Evolutionary conservation across 2,113 vertebrate species (phyloP).

Genomic region (Sapajus apella): DNA sequence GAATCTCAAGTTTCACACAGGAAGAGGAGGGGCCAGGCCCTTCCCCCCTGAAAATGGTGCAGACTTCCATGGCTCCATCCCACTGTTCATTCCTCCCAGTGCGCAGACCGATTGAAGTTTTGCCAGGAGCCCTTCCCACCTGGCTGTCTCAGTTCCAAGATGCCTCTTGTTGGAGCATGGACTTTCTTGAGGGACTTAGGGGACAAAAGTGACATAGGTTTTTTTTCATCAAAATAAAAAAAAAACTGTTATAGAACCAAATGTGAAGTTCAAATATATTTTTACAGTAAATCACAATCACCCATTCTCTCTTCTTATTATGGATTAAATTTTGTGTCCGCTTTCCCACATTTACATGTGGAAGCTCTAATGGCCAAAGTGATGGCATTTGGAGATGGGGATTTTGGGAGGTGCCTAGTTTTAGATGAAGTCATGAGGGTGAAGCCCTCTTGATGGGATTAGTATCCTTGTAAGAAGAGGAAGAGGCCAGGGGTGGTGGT

Average conservation of each 20-base stretch:
- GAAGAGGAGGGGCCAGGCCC: no score
- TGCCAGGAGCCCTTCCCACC: no score
- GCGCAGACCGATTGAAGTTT: no score
- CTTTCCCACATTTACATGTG: neutral
- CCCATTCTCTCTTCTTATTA: neutral
- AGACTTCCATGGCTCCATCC: no score
- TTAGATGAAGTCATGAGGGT: neutral
- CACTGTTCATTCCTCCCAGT: no score
- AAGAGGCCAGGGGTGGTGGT: neutral
- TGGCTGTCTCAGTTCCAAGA: no score
- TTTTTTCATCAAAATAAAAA: conserved; percentile 16
- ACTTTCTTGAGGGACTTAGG: neutral
- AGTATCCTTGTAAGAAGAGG: neutral
- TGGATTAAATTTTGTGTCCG: neutral
- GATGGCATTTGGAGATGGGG: neutral
- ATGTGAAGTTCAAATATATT: neutral
- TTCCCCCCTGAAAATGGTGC: no score
- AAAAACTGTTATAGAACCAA: neutral
- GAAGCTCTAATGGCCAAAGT: neutral
- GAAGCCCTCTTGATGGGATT: neutral
- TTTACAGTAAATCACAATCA: neutral
- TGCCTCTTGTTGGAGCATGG: neutral
- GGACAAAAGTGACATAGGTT: neutral
- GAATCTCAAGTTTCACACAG: no score
- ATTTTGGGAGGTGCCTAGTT: no score